phyloP scores from a whole-genome alignment of 2,797 vertebrate species.

The Karalla daura region DNA sequence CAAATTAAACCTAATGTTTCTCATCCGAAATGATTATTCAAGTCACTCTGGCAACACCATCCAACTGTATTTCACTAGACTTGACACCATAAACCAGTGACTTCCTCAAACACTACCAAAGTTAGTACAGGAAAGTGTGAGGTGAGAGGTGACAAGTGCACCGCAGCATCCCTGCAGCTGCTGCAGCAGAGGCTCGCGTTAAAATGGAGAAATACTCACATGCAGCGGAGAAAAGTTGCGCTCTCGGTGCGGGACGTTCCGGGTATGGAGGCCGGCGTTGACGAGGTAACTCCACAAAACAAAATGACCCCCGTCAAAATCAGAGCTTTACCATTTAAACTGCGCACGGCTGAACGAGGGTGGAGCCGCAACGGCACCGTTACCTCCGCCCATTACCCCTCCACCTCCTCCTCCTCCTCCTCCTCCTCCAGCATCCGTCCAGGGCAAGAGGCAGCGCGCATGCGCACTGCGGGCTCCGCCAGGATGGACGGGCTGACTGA shows the following conservation, averaged over 20 bases:
- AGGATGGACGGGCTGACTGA: background rate
- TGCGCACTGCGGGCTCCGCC: constrained; percentile 52
- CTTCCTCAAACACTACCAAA: background rate
- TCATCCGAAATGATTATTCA: background rate
- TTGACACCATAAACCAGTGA: background rate
- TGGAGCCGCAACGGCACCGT: constrained; percentile 64
- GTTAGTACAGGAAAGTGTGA: background rate
- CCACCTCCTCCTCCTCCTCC: too few relatives aligned
- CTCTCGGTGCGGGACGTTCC: constrained; percentile 63
- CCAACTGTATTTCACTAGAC: background rate
- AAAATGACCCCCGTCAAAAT: constrained; percentile 76
- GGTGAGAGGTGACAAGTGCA: constrained; percentile 59
- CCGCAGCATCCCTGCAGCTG: background rate
- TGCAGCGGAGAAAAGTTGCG: constrained; percentile 34
- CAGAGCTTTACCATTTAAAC: constrained; percentile 80
- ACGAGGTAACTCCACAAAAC: constrained; percentile 82
- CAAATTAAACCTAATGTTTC: background rate
- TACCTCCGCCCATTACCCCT: too few relatives aligned
- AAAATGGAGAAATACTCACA: constrained; percentile 79
- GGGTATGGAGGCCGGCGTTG: constrained; percentile 73
- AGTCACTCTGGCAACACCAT: too few relatives aligned
- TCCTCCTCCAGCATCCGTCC: constrained; percentile 61
- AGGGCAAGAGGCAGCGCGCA: constrained; percentile 51
- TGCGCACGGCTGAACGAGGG: constrained; percentile 55
- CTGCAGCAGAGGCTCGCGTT: too few relatives aligned